Evolutionary conservation across 2,113 vertebrate species (phyloP).

Genomic region (Planiliza haematocheilus): DNA sequence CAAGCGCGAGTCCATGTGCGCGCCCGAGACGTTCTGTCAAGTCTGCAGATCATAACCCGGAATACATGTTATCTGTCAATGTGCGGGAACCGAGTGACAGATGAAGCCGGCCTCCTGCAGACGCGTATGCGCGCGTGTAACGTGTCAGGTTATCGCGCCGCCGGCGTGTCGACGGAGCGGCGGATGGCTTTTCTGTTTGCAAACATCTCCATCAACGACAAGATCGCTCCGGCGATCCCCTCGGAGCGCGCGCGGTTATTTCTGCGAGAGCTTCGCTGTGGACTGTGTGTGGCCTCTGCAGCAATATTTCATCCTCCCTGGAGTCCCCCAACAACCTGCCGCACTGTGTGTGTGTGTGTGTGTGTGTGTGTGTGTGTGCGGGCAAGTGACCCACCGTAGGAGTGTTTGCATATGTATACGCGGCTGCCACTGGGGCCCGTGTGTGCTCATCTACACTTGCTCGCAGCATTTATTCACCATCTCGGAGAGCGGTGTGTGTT

Average conservation of each 20-base stretch:
- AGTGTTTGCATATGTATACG: constrained; percentile 29
- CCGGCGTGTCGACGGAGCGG: constrained; percentile 44
- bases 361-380: background rate
- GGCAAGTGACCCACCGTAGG: constrained; percentile 33
- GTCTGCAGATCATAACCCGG: constrained; percentile 36
- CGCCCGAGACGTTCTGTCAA: constrained; percentile 31
- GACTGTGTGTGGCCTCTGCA: constrained; percentile 54
- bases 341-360: constrained; percentile 33
- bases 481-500: constrained; percentile 42
- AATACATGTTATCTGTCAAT: constrained; percentile 51
- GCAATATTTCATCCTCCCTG: constrained; percentile 64
- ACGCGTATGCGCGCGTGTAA: constrained; percentile 20
- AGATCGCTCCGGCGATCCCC: constrained; percentile 18
- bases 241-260: background rate
- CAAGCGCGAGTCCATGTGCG: background rate
- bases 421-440: constrained; percentile 24
- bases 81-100: constrained; percentile 42
- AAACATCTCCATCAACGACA: constrained; percentile 45
- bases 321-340: constrained; percentile 49
- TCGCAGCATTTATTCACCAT: constrained; percentile 49
- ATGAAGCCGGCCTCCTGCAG: constrained; percentile 28
- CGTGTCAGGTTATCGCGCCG: constrained; percentile 54
- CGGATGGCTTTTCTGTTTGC: constrained; percentile 40
- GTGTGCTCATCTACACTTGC: constrained; percentile 19
- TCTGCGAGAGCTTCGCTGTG: background rate